Evolutionary conservation across 2,888 invertebrate species (phyloP), one percentile per base, ranked within the genome.

Genomic region (Eristalinus aeneus): DNA sequence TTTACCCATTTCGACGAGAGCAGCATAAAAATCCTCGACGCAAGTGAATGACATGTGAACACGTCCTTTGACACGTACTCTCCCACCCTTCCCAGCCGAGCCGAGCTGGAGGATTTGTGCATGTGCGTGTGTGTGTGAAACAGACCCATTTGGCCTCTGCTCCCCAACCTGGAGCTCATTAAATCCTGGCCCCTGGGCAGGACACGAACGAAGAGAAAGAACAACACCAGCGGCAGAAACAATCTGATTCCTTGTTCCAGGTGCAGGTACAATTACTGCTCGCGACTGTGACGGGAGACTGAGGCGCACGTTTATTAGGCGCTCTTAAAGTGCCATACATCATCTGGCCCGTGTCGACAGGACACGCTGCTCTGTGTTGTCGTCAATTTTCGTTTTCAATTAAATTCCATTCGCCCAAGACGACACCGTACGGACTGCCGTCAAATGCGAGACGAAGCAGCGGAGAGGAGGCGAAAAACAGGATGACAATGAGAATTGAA

Each of bases 351-450:
- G 8, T 27, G 58, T 5, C 16, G 54, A 27, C 61, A 46, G 54
- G 39, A 23, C 71, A 72, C 36, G 16, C 32, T 58, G 69, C 34
- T 46, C 27, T 27, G 27, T 27, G 56, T 71, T 65, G 75, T 69
- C 76, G 73, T 81, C 85, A 65, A 81, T 77, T 76, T 68, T 81
- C 81, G 72, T 64, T 85, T 85, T 85, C 85, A 85, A 85, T 85
- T 85, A 81, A 81, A 85, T 85, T 81, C 63, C 31, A 60, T 64
- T 71, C 56, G 32, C 34, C 16, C 12, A 65, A 65, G 22, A 22
- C 46, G 46, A 39, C 39, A 39, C n/a, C 39, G 12, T n/a, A 39
- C 12, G 39, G 56, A 39, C 22, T 20, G 16, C 53, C 16, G 27
- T 10, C 22, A 46, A 23, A 12, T 20, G 16, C 20, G 10, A 16